These are phyloP conservation scores for Ursus arctos DNA, from an alignment of 2,113 vertebrate genomes.

Conservation along the genomic window DNA sequence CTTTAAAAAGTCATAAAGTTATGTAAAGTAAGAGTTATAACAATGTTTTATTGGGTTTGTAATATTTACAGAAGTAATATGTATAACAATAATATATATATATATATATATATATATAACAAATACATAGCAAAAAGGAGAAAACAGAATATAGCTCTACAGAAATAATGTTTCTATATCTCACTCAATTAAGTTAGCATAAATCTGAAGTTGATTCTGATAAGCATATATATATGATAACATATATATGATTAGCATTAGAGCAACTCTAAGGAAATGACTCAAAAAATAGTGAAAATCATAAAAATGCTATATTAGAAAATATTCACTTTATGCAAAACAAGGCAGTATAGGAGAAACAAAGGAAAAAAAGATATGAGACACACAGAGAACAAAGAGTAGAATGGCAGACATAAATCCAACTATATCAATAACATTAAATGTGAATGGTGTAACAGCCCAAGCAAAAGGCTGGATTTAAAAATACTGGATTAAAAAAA, in stretches of 20 bases:
- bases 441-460: background rate
- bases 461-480: background rate
- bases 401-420: background rate
- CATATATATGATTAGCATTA: background rate
- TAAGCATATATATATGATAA: background rate
- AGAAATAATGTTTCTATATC: background rate
- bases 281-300: background rate
- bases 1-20: background rate
- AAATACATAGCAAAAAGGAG: background rate
- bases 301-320: background rate
- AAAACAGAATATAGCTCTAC: background rate
- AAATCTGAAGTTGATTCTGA: conserved; percentile 27
- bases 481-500: background rate
- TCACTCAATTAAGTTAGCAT: conserved; percentile 20
- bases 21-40: background rate
- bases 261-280: background rate
- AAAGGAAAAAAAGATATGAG: background rate
- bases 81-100: background rate
- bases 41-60: background rate
- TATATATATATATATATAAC: background rate
- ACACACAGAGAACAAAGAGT: background rate
- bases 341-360: background rate
- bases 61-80: conserved; percentile 13
- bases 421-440: conserved; percentile 16
- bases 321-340: background rate